Conservation (phyloP, 2,888 invertebrate genomes). For the Scaptomyza polygonia region DNA sequence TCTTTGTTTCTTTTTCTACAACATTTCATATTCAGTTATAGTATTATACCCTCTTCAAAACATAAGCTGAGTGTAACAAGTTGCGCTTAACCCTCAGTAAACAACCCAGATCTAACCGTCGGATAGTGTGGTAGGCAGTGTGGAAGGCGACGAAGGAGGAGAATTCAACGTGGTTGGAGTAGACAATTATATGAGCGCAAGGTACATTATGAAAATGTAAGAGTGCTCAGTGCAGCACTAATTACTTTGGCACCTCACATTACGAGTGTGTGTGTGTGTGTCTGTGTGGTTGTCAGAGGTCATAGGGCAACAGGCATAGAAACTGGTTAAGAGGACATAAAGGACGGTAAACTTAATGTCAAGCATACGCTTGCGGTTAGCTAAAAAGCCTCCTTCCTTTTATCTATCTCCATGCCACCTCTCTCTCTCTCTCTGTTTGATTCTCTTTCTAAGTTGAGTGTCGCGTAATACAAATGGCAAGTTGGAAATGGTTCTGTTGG, state of each 20-base stretch:
- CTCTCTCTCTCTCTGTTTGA: neutral
- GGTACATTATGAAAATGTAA: conserved; percentile 39
- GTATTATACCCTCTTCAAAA: neutral
- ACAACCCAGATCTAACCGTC: conserved; percentile 48
- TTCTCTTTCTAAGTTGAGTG: conserved; percentile 10
- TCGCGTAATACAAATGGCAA: conserved; percentile 45
- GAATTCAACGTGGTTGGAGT: conserved; percentile 9
- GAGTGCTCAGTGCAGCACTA: conserved; percentile 73
- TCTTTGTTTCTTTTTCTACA: neutral
- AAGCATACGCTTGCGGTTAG: conserved; percentile 74
- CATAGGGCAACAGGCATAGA: neutral
- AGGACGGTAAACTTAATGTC: conserved; percentile 63
- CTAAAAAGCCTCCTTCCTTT: conserved; percentile 1
- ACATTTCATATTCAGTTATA: neutral
- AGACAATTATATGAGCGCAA: conserved; percentile 43
- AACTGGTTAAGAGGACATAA: conserved; percentile 17
- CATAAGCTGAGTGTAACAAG: conserved; percentile 44
- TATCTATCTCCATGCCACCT: neutral
- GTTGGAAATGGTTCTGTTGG: conserved; percentile 26
- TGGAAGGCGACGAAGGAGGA: neutral
- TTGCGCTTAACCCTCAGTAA: conserved; percentile 45
- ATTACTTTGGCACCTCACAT: conserved; percentile 76
- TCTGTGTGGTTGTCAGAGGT: conserved; percentile 7
- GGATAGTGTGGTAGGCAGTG: neutral
- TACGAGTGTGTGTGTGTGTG: conserved; percentile 31